Percentiles rank a stretch among this genome's conserved stretches.
Evolutionary conservation across 2,888 invertebrate species (phyloP).

Genomic region (Panopea generosa): DNA sequence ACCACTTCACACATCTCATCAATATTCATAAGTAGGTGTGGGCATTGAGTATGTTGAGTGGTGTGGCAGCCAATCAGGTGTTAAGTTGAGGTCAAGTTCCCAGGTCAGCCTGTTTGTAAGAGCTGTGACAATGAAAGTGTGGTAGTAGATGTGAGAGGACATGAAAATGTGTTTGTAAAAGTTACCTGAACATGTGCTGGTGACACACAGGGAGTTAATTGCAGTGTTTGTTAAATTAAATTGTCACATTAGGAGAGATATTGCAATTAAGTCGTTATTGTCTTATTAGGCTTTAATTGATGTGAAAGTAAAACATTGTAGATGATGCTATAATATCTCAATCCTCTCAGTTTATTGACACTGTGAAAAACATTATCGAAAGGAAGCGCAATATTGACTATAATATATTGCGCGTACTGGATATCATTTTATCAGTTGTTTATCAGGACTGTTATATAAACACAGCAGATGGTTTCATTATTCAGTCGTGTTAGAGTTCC

Average conservation of each 20-base stretch:
- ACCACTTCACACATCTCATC: conserved; percentile 16
- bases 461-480: not conserved
- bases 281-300: too few relatives aligned
- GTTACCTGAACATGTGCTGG: not conserved
- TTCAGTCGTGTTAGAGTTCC: not conserved
- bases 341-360: too few relatives aligned
- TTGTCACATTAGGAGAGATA: too few relatives aligned
- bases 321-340: too few relatives aligned
- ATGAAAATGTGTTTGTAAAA: not conserved
- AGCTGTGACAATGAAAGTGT: conserved; percentile 38
- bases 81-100: conserved; percentile 38
- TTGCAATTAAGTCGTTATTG: too few relatives aligned
- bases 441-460: too few relatives aligned
- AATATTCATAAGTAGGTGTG: conserved; percentile 52
- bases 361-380: too few relatives aligned
- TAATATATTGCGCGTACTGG: too few relatives aligned
- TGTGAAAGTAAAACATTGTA: too few relatives aligned
- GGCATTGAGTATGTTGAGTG: conserved; percentile 3
- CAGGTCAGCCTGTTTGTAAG: conserved; percentile 36
- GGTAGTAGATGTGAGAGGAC: not conserved
- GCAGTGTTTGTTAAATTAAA: too few relatives aligned
- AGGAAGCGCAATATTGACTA: too few relatives aligned
- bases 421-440: too few relatives aligned
- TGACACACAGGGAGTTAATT: not conserved
- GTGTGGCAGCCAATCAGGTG: conserved; percentile 42